Conservation (phyloP, 2,888 invertebrate species). For the Zaprionus lineosus region DNA sequence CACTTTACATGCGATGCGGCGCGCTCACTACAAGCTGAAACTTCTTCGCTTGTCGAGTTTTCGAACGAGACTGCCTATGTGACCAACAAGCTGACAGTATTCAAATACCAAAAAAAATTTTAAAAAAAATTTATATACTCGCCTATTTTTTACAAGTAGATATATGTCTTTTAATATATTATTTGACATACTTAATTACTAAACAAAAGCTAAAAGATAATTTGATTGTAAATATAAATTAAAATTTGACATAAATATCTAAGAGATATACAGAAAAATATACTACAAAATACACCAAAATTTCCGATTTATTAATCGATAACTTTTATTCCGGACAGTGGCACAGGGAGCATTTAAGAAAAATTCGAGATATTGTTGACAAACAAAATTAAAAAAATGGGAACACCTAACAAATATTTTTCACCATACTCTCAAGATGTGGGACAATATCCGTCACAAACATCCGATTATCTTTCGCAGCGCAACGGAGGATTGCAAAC, state of each 20-base stretch:
- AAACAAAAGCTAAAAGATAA: not conserved
- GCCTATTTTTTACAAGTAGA: not conserved
- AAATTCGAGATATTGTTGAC: too few relatives aligned
- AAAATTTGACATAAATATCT: too few relatives aligned
- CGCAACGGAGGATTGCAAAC: conserved; percentile 67
- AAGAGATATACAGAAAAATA: too few relatives aligned
- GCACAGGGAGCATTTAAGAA: too few relatives aligned
- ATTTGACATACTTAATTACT: conserved; percentile 1
- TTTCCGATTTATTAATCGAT: conserved; percentile 18
- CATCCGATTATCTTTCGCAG: conserved; percentile 71
- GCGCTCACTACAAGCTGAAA: conserved; percentile 42
- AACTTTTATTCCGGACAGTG: too few relatives aligned
- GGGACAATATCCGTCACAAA: conserved; percentile 79
- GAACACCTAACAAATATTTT: conserved; percentile 63
- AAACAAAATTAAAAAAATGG: conserved; percentile 52
- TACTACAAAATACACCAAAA: not conserved
- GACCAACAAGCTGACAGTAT: conserved; percentile 25
- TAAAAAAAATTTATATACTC: conserved; percentile 31
- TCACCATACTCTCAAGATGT: conserved; percentile 69
- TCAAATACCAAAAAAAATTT: conserved; percentile 21
- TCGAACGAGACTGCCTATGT: conserved; percentile 52
- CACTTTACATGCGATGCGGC: conserved; percentile 62
- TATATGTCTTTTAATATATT: not conserved
- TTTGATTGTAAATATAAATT: too few relatives aligned
- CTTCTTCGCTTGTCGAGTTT: conserved; percentile 51